Evolutionary conservation across 2,113 vertebrate species (phyloP).

Genomic region (Aix galericulata): DNA sequence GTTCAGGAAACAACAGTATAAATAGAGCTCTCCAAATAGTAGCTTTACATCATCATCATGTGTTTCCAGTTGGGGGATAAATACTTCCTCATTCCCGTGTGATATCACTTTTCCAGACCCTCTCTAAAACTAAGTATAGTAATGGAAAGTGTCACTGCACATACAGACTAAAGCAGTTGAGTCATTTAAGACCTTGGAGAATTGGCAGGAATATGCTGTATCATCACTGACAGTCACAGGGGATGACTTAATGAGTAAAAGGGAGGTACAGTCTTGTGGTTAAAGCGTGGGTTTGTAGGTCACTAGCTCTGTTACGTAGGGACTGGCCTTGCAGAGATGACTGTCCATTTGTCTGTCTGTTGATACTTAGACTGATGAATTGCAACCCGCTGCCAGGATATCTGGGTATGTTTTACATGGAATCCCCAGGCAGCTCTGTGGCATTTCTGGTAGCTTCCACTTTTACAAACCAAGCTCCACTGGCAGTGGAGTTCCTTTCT

Average conservation of each 20-base stretch:
- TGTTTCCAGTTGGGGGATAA: conserved; percentile 19
- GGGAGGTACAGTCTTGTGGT: neutral
- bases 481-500: neutral
- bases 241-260: neutral
- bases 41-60: conserved; percentile 63
- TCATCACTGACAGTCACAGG: neutral
- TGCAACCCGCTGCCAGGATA: neutral
- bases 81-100: conserved; percentile 58
- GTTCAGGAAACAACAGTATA: conserved; percentile 45
- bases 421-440: neutral
- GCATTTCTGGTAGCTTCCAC: neutral
- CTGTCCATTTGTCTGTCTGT: neutral
- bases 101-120: conserved; percentile 53
- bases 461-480: neutral
- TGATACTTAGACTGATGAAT: neutral
- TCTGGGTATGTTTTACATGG: neutral
- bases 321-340: neutral
- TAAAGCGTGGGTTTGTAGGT: neutral
- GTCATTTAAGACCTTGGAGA: conserved; percentile 15
- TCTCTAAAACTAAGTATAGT: conserved; percentile 62
- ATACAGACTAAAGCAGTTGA: neutral
- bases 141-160: neutral
- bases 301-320: neutral
- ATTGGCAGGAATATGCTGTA: neutral
- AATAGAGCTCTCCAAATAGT: conserved; percentile 59